phyloP scores from a whole-genome alignment of 2,113 vertebrate genomes.

The Anhinga rufa region DNA sequence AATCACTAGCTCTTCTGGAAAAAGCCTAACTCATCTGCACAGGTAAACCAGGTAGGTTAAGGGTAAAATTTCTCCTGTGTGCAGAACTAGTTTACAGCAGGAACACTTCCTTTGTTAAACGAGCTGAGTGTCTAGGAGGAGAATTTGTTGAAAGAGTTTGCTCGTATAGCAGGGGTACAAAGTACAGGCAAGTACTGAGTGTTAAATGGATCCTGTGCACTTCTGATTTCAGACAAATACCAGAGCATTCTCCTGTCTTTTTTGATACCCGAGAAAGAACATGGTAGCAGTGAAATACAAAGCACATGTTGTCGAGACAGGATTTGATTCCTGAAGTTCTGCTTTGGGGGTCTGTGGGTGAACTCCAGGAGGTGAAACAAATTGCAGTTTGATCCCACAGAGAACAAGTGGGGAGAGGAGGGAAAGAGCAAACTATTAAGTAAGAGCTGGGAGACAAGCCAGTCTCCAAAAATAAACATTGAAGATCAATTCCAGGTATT shows the following conservation, averaged over 20 bases:
- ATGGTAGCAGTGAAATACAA: neutral
- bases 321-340: neutral
- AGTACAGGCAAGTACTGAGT: neutral
- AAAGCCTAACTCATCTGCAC: neutral
- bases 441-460: slow-evolving; percentile 15
- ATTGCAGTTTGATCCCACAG: neutral
- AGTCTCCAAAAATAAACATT: slow-evolving; percentile 9
- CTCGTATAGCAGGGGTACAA: neutral
- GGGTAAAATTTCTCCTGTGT: neutral
- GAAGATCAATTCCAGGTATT: slow-evolving; percentile 46
- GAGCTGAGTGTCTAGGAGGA: neutral
- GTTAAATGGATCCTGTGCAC: neutral
- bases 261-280: neutral
- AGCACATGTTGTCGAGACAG: neutral
- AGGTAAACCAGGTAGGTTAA: neutral
- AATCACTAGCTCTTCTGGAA: neutral
- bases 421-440: slow-evolving; percentile 22
- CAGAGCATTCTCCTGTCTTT: neutral
- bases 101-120: neutral
- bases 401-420: neutral
- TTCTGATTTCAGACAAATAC: neutral
- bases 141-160: neutral
- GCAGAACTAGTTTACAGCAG: neutral
- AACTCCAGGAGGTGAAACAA: neutral
- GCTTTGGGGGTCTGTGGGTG: neutral